phyloP scores from a whole-genome alignment of 2,113 vertebrate species.

The Symphodus melops region DNA sequence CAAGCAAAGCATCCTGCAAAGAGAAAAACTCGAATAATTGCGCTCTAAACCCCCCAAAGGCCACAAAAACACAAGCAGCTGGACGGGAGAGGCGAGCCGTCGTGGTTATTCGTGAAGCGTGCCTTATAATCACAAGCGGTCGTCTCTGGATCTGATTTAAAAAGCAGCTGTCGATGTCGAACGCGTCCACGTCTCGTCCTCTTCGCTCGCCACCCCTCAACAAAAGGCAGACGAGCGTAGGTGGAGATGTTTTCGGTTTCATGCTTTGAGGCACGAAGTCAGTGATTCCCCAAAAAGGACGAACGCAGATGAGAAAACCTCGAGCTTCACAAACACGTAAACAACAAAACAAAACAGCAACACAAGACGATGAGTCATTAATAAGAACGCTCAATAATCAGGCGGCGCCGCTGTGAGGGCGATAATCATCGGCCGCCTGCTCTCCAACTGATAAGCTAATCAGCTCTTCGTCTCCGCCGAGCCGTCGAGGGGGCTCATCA shows the following conservation, averaged over 20 bases:
- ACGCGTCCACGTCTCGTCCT: no score
- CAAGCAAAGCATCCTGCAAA: constrained; percentile 26
- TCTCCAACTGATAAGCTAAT: constrained; percentile 77
- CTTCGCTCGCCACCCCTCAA: not conserved
- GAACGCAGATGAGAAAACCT: not conserved
- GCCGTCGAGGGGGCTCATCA: constrained; percentile 70
- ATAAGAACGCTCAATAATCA: constrained; percentile 72
- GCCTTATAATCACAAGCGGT: constrained; percentile 29
- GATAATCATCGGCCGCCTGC: constrained; percentile 74
- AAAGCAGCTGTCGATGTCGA: not conserved
- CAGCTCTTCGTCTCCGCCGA: constrained; percentile 60
- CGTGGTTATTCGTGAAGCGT: constrained; percentile 1
- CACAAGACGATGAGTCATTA: constrained; percentile 61
- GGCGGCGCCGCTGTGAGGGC: constrained; percentile 48
- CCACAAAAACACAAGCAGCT: not conserved
- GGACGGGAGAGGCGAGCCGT: not conserved
- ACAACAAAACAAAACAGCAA: constrained; percentile 52
- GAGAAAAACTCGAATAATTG: constrained; percentile 17
- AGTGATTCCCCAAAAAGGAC: not conserved
- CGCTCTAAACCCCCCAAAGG: not conserved
- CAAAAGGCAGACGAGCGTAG: not conserved
- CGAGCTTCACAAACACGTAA: constrained; percentile 23
- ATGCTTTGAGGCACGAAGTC: not conserved
- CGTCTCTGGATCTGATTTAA: not conserved
- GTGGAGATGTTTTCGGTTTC: not conserved